These are phyloP conservation scores for Arvicanthis niloticus DNA, from an alignment of 2,113 vertebrate species.

Conservation along the genomic window DNA sequence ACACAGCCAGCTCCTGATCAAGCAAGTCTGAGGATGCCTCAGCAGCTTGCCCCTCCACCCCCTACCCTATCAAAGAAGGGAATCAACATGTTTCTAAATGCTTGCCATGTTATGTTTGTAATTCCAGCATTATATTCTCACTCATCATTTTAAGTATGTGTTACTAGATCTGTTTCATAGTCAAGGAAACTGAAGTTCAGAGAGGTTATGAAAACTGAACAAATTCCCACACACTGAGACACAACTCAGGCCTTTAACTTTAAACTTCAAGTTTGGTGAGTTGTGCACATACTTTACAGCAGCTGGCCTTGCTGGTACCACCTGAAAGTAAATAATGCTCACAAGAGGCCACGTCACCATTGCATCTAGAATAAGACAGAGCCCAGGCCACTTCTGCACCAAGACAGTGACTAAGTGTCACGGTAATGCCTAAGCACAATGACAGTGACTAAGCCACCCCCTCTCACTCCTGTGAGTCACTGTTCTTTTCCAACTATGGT, in stretches of 20 bases:
- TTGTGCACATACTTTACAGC: not conserved
- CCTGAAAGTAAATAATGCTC: not conserved
- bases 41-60: not conserved
- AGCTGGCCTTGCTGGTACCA: not conserved
- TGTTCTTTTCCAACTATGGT: not conserved
- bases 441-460: not conserved
- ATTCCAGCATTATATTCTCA: conserved; percentile 28
- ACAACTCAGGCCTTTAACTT: not conserved
- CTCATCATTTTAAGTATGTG: not conserved
- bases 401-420: not conserved
- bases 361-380: not conserved
- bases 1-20: not conserved
- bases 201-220: conserved; percentile 58
- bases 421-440: not conserved
- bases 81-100: not conserved
- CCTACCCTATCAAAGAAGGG: not conserved
- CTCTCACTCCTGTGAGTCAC: not conserved
- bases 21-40: not conserved
- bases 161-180: conserved; percentile 35
- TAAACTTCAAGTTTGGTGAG: not conserved
- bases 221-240: conserved; percentile 39
- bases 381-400: not conserved
- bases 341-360: not conserved
- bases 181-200: conserved; percentile 48
- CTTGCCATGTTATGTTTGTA: not conserved